These are phyloP conservation scores for Calephelis perditalis DNA, from an alignment of 2,888 invertebrate genomes.

Conservation along the genomic window DNA sequence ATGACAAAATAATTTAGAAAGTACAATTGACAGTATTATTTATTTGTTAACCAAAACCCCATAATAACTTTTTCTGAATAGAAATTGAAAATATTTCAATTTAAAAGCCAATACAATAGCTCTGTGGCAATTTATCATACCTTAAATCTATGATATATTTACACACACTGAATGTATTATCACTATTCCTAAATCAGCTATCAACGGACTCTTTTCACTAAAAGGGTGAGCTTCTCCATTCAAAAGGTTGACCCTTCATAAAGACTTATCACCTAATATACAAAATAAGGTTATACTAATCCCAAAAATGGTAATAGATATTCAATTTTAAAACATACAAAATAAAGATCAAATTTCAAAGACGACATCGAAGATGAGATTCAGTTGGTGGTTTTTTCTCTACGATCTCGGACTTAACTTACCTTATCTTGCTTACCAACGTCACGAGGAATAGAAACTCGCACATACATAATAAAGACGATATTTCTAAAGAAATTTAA, in stretches of 20 bases:
- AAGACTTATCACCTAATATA: constrained; percentile 79
- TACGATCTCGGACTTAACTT: constrained; percentile 78
- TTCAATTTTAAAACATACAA: constrained; percentile 39
- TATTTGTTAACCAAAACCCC: constrained; percentile 2
- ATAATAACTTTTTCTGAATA: constrained; percentile 3
- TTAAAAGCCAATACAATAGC: constrained; percentile 14
- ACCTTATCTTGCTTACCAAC: constrained; percentile 75
- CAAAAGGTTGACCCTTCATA: constrained; percentile 79
- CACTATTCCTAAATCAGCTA: constrained; percentile 77
- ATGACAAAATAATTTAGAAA: too few relatives aligned
- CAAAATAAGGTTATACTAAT: constrained; percentile 77
- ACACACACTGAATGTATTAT: constrained; percentile 74
- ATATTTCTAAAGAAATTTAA: constrained; percentile 79
- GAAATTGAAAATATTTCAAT: constrained; percentile 18
- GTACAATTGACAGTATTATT: constrained; percentile 30
- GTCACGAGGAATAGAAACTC: constrained; percentile 75
- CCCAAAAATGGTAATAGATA: constrained; percentile 44
- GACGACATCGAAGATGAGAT: constrained; percentile 53
- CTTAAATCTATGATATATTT: constrained; percentile 76
- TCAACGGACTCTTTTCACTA: constrained; percentile 78
- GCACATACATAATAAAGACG: constrained; percentile 77
- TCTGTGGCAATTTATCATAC: constrained; percentile 60
- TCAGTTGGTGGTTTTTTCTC: constrained; percentile 75
- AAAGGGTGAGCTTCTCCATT: constrained; percentile 75
- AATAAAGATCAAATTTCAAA: constrained; percentile 56